A percentile compares a stretch with the other conserved stretches of the same genome.
phyloP scores from a whole-genome alignment of 2,888 invertebrate species.

The Kryphioiulus occultus region DNA sequence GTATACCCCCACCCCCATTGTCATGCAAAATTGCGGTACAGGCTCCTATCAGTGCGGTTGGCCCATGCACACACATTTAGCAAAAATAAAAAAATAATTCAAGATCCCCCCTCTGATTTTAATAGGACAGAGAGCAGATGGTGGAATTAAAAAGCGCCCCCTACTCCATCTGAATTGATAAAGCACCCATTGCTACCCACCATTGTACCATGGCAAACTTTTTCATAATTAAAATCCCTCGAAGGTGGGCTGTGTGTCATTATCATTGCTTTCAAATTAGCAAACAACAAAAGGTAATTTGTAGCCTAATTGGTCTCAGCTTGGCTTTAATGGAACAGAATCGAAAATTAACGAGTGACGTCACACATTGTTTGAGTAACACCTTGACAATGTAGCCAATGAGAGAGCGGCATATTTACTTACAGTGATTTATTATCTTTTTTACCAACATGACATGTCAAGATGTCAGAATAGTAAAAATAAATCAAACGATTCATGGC shows the following conservation, averaged over 20 bases:
- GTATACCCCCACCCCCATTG: neutral
- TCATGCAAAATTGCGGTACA: neutral
- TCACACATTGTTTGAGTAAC: neutral
- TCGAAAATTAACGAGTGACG: neutral
- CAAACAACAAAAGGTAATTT: neutral
- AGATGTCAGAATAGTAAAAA: too few species aligned
- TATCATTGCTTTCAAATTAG: neutral
- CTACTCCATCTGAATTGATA: neutral
- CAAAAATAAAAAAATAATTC: neutral
- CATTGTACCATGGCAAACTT: neutral
- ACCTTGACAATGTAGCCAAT: neutral
- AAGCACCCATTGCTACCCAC: neutral
- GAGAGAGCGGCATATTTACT: neutral
- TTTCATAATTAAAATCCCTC: neutral
- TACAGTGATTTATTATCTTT: neutral
- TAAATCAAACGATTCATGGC: too few species aligned
- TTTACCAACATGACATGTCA: too few species aligned
- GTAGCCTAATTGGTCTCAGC: neutral
- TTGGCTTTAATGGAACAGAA: neutral
- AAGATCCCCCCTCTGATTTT: neutral
- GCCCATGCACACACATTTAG: neutral
- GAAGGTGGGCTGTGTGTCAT: neutral
- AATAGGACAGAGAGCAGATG: conserved; percentile 1
- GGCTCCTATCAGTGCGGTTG: neutral
- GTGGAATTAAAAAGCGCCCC: conserved; percentile 10